A percentile compares a stretch with the other conserved stretches of the same genome.
phyloP scores from a whole-genome alignment of 2,888 invertebrate species.

The Oscheius sp. region DNA sequence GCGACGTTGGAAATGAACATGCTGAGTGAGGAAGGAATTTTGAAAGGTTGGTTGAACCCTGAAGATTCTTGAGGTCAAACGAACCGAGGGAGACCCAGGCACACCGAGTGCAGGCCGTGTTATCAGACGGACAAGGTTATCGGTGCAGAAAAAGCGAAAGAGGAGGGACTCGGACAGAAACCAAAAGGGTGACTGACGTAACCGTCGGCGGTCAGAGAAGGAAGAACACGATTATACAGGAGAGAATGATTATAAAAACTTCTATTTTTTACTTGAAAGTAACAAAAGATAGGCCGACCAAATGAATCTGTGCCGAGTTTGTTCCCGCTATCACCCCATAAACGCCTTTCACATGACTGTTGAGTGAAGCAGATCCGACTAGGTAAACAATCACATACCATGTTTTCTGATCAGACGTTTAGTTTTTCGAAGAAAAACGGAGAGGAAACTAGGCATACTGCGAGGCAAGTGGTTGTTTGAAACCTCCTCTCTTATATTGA shows the following conservation, averaged over 20 bases:
- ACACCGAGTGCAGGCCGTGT: slow-evolving; percentile 19
- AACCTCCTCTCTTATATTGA: too few species aligned
- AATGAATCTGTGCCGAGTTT: not conserved
- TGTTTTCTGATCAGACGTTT: too few species aligned
- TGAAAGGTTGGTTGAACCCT: not conserved
- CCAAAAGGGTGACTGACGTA: slow-evolving; percentile 22
- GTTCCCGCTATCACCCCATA: slow-evolving; percentile 16
- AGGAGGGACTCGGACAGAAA: slow-evolving; percentile 18
- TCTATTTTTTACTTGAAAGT: not conserved
- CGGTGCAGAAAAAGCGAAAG: slow-evolving; percentile 29
- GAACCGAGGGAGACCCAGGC: not conserved
- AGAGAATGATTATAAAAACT: too few species aligned
- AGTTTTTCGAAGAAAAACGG: too few species aligned
- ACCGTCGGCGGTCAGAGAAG: not conserved
- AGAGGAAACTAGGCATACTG: too few species aligned
- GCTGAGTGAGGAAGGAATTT: slow-evolving; percentile 6
- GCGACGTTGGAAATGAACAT: slow-evolving; percentile 21
- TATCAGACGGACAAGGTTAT: slow-evolving; percentile 26
- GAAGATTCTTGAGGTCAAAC: not conserved
- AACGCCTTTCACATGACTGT: slow-evolving; percentile 13
- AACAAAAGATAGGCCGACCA: not conserved
- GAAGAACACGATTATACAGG: not conserved
- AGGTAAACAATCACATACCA: too few species aligned
- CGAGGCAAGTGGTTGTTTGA: too few species aligned
- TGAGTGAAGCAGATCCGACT: too few species aligned